A percentile compares a stretch with the other conserved stretches of the same genome.
These are phyloP conservation scores for Cygnus olor DNA, from an alignment of 2,797 vertebrate genomes.

Conservation along the genomic window DNA sequence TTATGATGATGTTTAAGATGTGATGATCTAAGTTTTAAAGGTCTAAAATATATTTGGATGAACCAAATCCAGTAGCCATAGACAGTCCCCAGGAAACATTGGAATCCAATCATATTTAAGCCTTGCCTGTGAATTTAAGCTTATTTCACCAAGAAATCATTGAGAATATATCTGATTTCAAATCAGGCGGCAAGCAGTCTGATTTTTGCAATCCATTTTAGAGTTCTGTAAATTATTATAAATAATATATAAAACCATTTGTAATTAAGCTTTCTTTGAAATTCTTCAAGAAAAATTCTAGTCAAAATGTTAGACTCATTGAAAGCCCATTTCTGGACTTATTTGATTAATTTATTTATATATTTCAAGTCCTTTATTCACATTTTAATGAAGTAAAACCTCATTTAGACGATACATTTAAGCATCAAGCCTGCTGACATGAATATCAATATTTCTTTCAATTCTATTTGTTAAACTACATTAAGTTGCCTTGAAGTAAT, in stretches of 20 bases:
- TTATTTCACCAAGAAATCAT: neutral
- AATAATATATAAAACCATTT: neutral
- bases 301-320: neutral
- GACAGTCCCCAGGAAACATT: neutral
- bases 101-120: neutral
- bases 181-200: neutral
- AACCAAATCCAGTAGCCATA: neutral
- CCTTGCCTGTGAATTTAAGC: neutral
- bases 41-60: neutral
- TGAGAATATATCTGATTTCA: neutral
- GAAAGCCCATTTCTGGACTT: neutral
- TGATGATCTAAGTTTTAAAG: neutral
- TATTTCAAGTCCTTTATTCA: neutral
- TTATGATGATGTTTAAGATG: neutral
- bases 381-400: constrained; percentile 38
- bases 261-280: neutral
- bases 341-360: constrained; percentile 5
- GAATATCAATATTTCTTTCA: constrained; percentile 56
- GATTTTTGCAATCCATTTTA: neutral
- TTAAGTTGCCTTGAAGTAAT: constrained; percentile 30
- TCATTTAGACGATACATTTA: constrained; percentile 51
- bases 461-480: constrained; percentile 49
- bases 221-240: neutral
- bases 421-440: constrained; percentile 21
- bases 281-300: neutral